Percentiles rank a stretch among this genome's conserved stretches.
phyloP scores from a whole-genome alignment of 2,888 invertebrate genomes.

The Cerceris rybyensis region DNA sequence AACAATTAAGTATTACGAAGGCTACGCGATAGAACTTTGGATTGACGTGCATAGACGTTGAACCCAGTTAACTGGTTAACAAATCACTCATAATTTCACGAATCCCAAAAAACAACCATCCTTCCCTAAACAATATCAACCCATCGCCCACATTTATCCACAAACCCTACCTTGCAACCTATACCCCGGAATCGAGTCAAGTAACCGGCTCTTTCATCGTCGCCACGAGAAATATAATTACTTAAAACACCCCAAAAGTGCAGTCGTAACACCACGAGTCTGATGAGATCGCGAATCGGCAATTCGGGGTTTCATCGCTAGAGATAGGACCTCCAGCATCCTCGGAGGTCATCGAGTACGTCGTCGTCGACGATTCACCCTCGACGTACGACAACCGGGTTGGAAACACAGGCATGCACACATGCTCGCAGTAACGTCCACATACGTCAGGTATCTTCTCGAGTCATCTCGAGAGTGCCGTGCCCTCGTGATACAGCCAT shows the following conservation, averaged over 20 bases:
- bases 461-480: constrained; percentile 45
- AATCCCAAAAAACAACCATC: too few species aligned
- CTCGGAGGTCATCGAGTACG: neutral
- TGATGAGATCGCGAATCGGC: constrained; percentile 11
- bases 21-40: too few species aligned
- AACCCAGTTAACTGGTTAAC: too few species aligned
- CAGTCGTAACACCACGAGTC: neutral
- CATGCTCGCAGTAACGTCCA: constrained; percentile 7
- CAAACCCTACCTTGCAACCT: too few species aligned
- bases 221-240: constrained; percentile 24
- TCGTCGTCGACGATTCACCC: neutral
- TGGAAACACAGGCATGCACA: neutral
- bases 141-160: too few species aligned
- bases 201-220: too few species aligned
- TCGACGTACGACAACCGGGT: too few species aligned
- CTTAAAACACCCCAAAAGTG: constrained; percentile 15
- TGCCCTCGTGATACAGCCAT: constrained; percentile 51
- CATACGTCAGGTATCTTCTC: constrained; percentile 27
- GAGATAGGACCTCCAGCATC: constrained; percentile 3
- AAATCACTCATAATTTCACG: too few species aligned
- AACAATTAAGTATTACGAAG: too few species aligned
- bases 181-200: too few species aligned
- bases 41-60: too few species aligned
- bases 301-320: constrained; percentile 32
- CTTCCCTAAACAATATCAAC: too few species aligned